Evolutionary conservation across 1,140 invertebrate species (phyloP).

Genomic region (Diuraphis noxia): DNA sequence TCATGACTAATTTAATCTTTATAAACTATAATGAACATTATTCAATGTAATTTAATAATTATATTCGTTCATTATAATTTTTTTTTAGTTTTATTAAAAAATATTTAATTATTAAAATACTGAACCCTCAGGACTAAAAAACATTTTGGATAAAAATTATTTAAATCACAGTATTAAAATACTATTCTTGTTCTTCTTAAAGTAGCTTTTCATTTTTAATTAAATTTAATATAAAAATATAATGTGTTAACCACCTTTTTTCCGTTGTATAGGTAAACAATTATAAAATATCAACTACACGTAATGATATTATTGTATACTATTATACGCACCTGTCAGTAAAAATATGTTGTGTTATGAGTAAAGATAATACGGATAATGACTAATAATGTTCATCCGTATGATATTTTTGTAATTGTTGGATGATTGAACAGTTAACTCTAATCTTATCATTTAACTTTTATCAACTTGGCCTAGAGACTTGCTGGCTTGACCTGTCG

Average conservation of each 20-base stretch:
- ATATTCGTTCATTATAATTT: background rate
- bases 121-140: background rate
- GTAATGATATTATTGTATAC: too few species aligned
- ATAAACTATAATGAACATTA: conserved; percentile 5
- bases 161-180: background rate
- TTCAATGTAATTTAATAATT: conserved; percentile 7
- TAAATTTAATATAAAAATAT: conserved; percentile 13
- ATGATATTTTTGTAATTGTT: background rate
- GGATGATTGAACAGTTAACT: background rate
- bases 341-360: background rate
- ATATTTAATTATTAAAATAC: background rate
- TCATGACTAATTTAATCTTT: conserved; percentile 1
- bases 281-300: background rate
- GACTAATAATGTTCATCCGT: background rate
- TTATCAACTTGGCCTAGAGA: too few species aligned
- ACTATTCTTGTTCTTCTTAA: background rate
- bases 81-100: background rate
- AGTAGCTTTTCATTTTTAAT: background rate
- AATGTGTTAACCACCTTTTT: background rate
- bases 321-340: background rate
- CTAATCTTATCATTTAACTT: background rate
- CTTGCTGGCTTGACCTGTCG: too few species aligned
- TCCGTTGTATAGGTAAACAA: background rate
- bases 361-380: background rate
- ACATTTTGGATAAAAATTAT: background rate